These are phyloP conservation scores for Andricus grossulariae DNA, from an alignment of 1,140 invertebrate genomes.

Conservation along the genomic window DNA sequence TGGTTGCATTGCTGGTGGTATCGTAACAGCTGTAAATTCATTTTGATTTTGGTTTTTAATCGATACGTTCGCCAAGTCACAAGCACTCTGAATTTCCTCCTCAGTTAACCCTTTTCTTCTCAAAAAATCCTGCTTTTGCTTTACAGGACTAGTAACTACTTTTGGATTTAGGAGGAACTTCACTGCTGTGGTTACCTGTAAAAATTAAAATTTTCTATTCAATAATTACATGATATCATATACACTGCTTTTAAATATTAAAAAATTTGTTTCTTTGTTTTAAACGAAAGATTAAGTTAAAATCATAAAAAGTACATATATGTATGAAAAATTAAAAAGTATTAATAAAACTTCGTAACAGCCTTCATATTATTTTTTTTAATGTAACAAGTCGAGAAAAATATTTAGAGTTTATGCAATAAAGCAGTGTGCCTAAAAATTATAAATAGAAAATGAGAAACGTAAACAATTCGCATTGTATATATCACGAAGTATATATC, in stretches of 20 bases:
- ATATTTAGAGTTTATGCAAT: too few species aligned
- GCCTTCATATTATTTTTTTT: too few species aligned
- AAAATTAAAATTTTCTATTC: conserved; percentile 43
- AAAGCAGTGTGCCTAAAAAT: too few species aligned
- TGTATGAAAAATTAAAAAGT: too few species aligned
- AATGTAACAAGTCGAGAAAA: too few species aligned
- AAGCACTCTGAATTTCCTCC: conserved; percentile 85
- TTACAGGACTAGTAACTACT: conserved; percentile 83
- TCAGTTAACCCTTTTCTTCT: conserved; percentile 87
- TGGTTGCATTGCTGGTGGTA: conserved; percentile 63
- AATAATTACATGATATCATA: conserved; percentile 33
- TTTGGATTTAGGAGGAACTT: conserved; percentile 91
- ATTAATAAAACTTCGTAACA: too few species aligned
- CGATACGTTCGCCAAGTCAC: conserved; percentile 78
- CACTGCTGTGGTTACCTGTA: conserved; percentile 88
- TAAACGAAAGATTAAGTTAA: too few species aligned
- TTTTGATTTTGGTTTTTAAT: conserved; percentile 66
- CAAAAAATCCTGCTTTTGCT: conserved; percentile 88
- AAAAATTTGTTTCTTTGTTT: neutral
- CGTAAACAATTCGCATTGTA: too few species aligned
- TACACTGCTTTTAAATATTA: neutral
- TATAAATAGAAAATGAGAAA: too few species aligned
- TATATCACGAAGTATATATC: too few species aligned
- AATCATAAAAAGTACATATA: too few species aligned
- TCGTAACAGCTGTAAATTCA: conserved; percentile 63